These are phyloP conservation scores for Stenolophus ochropezus DNA, from an alignment of 2,888 invertebrate species.

Conservation along the genomic window DNA sequence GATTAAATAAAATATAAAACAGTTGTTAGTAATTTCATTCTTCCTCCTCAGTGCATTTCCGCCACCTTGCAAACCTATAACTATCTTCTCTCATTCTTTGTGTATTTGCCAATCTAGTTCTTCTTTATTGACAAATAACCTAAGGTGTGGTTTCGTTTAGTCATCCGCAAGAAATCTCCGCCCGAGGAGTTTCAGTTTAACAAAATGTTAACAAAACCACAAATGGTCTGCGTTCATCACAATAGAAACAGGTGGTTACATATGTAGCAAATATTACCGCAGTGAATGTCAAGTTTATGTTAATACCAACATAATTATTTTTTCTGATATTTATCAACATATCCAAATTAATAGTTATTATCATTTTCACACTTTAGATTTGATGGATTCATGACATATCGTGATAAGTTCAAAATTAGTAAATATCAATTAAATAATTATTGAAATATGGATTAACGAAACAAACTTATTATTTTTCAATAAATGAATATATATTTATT, in stretches of 20 bases:
- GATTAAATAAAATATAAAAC: no score
- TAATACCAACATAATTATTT: background rate
- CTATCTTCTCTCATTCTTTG: no score
- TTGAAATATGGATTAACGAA: background rate
- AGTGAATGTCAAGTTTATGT: constrained; percentile 21
- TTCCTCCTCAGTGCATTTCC: background rate
- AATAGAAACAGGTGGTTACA: background rate
- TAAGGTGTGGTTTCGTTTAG: constrained; percentile 16
- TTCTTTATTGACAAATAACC: background rate
- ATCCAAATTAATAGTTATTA: constrained; percentile 17
- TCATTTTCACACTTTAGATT: background rate
- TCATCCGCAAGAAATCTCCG: constrained; percentile 3
- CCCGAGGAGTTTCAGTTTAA: background rate
- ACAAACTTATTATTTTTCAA: no score
- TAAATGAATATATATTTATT: no score
- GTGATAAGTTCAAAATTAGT: background rate
- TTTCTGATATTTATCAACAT: constrained; percentile 3
- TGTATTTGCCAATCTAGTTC: background rate
- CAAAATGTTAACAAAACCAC: constrained; percentile 14
- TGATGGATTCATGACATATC: background rate
- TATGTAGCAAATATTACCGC: background rate
- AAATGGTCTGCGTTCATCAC: background rate
- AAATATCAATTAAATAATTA: background rate
- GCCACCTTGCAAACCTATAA: background rate
- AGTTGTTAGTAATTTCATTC: no score